Conservation (phyloP, 2,797 vertebrate genomes). For the Peromyscus attwateri region DNA sequence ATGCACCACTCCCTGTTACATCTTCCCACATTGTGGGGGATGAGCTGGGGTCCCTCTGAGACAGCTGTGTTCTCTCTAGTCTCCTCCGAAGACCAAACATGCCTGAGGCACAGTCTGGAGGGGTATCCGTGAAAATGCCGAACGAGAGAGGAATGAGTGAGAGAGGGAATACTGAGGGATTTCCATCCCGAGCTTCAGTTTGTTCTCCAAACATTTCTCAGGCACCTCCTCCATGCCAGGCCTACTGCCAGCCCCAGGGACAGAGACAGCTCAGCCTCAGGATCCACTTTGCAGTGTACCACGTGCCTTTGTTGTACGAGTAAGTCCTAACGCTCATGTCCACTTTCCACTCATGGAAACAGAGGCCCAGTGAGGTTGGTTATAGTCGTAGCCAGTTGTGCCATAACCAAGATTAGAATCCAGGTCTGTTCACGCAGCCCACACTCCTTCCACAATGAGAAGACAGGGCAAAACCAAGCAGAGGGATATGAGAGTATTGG, state of each 20-base stretch:
- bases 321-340: neutral
- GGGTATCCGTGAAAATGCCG: neutral
- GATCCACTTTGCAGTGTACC: slow-evolving; percentile 33
- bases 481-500: neutral
- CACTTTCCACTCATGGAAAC: slow-evolving; percentile 27
- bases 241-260: slow-evolving; percentile 50
- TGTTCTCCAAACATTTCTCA: slow-evolving; percentile 64
- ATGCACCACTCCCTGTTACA: neutral
- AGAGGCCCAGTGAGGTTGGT: slow-evolving; percentile 28
- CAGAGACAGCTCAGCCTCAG: slow-evolving; percentile 10
- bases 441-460: neutral
- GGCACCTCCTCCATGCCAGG: slow-evolving; percentile 66
- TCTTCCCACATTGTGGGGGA: neutral
- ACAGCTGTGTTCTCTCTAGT: neutral
- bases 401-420: neutral
- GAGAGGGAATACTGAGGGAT: neutral
- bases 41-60: neutral
- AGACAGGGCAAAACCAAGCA: neutral
- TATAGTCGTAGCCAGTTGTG: neutral
- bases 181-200: slow-evolving; percentile 9
- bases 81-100: neutral
- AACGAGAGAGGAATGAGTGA: neutral
- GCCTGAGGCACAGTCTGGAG: neutral
- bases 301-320: neutral
- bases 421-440: neutral